A percentile compares a stretch with the other conserved stretches of the same genome.
These are phyloP conservation scores for Argyrosomus japonicus DNA, from an alignment of 2,113 vertebrate species.

Conservation along the genomic window DNA sequence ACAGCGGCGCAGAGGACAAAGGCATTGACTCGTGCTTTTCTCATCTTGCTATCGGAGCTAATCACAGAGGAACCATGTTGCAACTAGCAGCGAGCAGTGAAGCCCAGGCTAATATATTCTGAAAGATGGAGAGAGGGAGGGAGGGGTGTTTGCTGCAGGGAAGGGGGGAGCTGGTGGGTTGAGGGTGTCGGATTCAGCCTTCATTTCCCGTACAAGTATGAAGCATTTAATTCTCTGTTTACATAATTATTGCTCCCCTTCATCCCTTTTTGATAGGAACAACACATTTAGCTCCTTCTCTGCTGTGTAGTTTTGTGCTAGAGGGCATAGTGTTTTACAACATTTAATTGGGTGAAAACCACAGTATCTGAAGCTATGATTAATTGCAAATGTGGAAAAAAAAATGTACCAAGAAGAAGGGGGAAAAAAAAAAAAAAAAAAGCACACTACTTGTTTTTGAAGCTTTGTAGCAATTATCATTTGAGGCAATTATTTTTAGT, in stretches of 20 bases:
- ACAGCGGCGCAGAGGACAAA: constrained; percentile 67
- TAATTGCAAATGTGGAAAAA: constrained; percentile 67
- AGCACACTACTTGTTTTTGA: constrained; percentile 56
- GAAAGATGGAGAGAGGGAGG: constrained; percentile 1
- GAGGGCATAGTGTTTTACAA: constrained; percentile 66
- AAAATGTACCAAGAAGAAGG: neutral
- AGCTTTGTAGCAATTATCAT: constrained; percentile 75
- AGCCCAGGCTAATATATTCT: constrained; percentile 52
- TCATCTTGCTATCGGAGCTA: constrained; percentile 53
- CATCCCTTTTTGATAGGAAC: constrained; percentile 63
- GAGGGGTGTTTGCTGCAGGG: constrained; percentile 32
- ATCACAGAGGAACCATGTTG: constrained; percentile 61
- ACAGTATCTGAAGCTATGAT: constrained; percentile 63
- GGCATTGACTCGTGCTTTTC: constrained; percentile 57
- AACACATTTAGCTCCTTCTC: constrained; percentile 62
- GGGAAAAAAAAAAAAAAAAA: constrained; percentile 22
- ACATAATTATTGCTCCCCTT: constrained; percentile 71
- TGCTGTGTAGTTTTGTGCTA: constrained; percentile 50
- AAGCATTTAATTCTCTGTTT: constrained; percentile 75
- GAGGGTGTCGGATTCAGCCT: constrained; percentile 31
- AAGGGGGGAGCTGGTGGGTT: neutral
- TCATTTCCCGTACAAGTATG: constrained; percentile 60
- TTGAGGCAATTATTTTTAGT: constrained; percentile 70
- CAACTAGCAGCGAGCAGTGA: constrained; percentile 40
- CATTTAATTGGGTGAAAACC: constrained; percentile 72